Evolutionary conservation across 2,113 vertebrate genomes (phyloP).

Genomic region (Tachuris rubrigastra): DNA sequence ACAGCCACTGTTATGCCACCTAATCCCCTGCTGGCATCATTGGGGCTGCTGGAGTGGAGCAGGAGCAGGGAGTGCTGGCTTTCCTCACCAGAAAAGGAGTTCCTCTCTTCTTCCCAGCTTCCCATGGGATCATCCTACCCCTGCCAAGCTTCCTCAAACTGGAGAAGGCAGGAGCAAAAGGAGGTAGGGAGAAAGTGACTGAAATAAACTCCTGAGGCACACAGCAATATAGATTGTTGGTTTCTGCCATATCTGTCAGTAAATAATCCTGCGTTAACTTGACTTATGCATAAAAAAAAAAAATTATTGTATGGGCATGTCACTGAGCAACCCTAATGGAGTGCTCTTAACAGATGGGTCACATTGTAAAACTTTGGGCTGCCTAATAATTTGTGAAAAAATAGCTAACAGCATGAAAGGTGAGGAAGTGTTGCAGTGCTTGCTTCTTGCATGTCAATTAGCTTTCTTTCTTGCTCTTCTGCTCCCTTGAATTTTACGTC

Average conservation of each 20-base stretch:
- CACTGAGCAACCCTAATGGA: background rate
- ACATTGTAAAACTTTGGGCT: background rate
- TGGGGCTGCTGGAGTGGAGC: background rate
- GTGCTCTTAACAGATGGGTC: background rate
- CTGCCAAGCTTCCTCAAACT: background rate
- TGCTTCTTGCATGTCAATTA: background rate
- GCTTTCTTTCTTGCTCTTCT: background rate
- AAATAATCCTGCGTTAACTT: background rate
- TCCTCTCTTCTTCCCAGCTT: background rate
- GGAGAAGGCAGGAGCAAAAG: background rate
- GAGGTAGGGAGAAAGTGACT: background rate
- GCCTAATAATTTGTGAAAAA: background rate
- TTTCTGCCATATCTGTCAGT: background rate
- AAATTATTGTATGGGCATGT: background rate
- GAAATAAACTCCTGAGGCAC: background rate
- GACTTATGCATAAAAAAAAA: background rate
- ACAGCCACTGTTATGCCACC: background rate
- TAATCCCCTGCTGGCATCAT: background rate
- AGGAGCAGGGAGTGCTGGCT: background rate
- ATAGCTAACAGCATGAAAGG: background rate
- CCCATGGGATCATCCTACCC: background rate
- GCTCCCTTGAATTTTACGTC: background rate
- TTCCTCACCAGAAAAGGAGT: background rate
- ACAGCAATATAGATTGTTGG: background rate
- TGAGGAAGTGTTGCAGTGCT: background rate